phyloP scores from a whole-genome alignment of 2,113 vertebrate species.

The Turdus rufiventris region DNA sequence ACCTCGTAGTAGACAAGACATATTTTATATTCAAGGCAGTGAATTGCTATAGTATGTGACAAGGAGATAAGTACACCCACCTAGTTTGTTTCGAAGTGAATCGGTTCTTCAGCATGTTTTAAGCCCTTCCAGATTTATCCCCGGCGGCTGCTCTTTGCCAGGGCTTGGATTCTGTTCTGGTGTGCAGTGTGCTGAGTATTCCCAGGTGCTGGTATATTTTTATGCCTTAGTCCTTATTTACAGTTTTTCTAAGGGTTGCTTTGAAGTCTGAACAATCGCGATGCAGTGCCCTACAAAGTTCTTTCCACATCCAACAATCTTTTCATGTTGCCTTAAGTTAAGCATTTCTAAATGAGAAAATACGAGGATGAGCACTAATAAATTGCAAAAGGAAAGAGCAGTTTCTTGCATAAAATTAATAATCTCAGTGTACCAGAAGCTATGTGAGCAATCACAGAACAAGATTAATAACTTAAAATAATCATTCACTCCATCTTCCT shows the following conservation, averaged over 20 bases:
- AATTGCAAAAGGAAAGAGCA: not conserved
- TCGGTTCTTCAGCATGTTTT: constrained; percentile 48
- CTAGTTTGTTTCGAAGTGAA: constrained; percentile 58
- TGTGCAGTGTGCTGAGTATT: constrained; percentile 73
- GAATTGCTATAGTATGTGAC: constrained; percentile 53
- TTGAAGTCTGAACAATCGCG: constrained; percentile 71
- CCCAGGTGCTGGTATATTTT: constrained; percentile 73
- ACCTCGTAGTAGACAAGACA: constrained; percentile 16
- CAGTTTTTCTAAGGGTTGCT: constrained; percentile 71
- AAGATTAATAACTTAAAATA: constrained; percentile 11
- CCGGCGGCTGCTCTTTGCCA: constrained; percentile 62
- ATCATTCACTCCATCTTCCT: not conserved
- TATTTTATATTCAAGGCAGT: constrained; percentile 61
- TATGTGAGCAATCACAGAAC: not conserved
- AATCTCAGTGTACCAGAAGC: not conserved
- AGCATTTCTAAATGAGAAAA: constrained; percentile 43
- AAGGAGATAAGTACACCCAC: constrained; percentile 64
- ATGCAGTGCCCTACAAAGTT: constrained; percentile 44
- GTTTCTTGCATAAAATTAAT: constrained; percentile 39
- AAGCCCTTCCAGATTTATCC: constrained; percentile 74
- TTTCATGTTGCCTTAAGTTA: constrained; percentile 35
- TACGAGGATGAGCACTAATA: not conserved
- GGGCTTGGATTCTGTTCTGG: constrained; percentile 54
- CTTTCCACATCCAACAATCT: constrained; percentile 41
- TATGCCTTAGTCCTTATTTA: constrained; percentile 74